Base-by-base conservation (phyloP, 2,888 invertebrate genomes). In the Cephus nigrinus region DNA sequence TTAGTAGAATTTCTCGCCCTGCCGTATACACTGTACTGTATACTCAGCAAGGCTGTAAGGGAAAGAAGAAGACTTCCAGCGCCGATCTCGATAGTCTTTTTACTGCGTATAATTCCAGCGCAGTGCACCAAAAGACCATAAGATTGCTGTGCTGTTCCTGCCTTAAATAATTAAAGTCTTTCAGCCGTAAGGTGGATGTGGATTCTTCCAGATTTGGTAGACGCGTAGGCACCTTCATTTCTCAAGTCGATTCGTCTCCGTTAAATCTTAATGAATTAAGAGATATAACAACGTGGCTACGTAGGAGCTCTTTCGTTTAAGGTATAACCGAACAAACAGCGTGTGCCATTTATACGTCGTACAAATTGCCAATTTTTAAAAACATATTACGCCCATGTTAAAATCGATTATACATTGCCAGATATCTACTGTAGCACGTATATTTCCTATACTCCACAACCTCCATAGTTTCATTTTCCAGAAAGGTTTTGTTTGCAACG, bases 31-130 rank as follows among this genome's bases (percentile, higher is more conserved):
- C 30, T 32, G 1, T 12, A n/a, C 12, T 40, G 11, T 36, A 55
- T 75, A 36, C 55, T 68, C 68, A 33, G 40, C 15, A 55, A 55
- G 23, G 23, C 40, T 23, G 23, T 55, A 55, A 23, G 40, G 40
- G 15, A 40, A 15, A 40, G 15, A 55, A 23, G 40, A 69, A 71
- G 69, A 80, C 77, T 77, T 76, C 69, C 68, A 74, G 55, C 34
- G 32, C 79, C 75, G 34, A 15, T 55, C 55, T 36, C 40, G 30
- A 23, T 55, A 23, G 71, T 31, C 79, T 68, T 76, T 79, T 79
- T 77, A 68, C 77, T 69, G 69, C 75, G 80, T 71, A 30, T 12
- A 78, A 80, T 80, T 80, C 78, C 79, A 76, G 80, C 80, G 80
- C 80, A 80, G 76, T 80, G 80, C 80, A 80, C 80, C 80, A 80